Conservation (phyloP, 2,113 vertebrate genomes). For the Prietella phreatophila region DNA sequence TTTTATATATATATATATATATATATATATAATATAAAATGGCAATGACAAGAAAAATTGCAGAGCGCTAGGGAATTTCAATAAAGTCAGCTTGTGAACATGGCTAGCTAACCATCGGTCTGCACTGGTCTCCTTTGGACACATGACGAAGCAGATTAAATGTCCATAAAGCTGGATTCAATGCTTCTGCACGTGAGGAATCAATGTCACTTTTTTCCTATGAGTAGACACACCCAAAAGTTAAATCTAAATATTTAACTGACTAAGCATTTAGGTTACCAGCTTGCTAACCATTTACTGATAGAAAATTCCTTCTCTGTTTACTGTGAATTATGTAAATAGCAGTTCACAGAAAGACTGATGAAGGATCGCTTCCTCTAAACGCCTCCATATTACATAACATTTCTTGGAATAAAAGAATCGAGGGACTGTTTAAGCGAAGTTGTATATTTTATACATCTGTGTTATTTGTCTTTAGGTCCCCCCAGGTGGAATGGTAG, state of each 20-base stretch:
- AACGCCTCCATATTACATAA: neutral
- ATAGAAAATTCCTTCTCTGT: neutral
- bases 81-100: neutral
- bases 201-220: neutral
- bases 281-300: slow-evolving; percentile 13
- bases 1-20: no score
- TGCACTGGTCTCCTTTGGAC: neutral
- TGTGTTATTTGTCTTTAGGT: slow-evolving; percentile 65
- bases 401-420: neutral
- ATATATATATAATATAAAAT: no score
- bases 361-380: neutral
- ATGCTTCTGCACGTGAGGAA: neutral
- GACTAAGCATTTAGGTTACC: neutral
- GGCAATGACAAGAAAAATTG: neutral
- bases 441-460: slow-evolving; percentile 14
- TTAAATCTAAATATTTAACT: neutral
- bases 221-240: neutral
- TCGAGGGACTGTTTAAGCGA: neutral
- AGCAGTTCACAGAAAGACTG: neutral
- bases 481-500: slow-evolving; percentile 71
- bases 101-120: neutral
- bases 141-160: neutral
- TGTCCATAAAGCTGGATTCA: neutral
- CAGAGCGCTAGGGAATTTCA: neutral
- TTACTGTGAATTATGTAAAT: neutral